These are phyloP conservation scores for Trissolcus basalis DNA, from an alignment of 1,140 invertebrate species.

Conservation along the genomic window DNA sequence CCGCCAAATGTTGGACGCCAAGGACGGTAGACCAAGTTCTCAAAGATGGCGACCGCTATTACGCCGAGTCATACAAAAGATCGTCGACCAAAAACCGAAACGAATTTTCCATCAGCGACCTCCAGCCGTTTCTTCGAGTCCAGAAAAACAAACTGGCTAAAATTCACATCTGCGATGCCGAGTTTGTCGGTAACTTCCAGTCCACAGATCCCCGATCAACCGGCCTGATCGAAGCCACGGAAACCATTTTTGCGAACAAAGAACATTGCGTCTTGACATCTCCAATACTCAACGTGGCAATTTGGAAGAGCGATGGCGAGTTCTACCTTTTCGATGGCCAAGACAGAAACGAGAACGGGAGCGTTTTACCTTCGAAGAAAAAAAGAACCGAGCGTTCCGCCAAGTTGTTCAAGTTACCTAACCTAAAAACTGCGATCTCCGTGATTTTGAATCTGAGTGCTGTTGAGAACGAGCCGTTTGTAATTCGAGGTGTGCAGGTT, in stretches of 20 bases:
- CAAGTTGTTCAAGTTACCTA: slow-evolving; percentile 64
- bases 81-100: slow-evolving; percentile 60
- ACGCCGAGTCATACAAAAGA: slow-evolving; percentile 64
- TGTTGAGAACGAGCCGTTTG: slow-evolving; percentile 66
- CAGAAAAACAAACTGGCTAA: slow-evolving; percentile 60
- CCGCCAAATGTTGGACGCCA: slow-evolving; percentile 67
- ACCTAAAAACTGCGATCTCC: slow-evolving; percentile 62
- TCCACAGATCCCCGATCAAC: slow-evolving; percentile 62
- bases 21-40: slow-evolving; percentile 69
- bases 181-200: slow-evolving; percentile 66
- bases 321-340: slow-evolving; percentile 71
- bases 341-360: slow-evolving; percentile 60
- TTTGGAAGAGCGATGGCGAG: slow-evolving; percentile 64
- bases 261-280: slow-evolving; percentile 63
- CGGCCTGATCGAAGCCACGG: slow-evolving; percentile 65
- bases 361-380: slow-evolving; percentile 34
- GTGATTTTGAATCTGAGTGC: slow-evolving; percentile 68
- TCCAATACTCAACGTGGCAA: slow-evolving; percentile 63
- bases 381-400: slow-evolving; percentile 41
- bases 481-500: slow-evolving; percentile 60
- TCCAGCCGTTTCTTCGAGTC: slow-evolving; percentile 41
- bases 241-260: slow-evolving; percentile 66
- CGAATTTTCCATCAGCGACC: slow-evolving; percentile 31
- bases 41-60: slow-evolving; percentile 70
- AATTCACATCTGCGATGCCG: slow-evolving; percentile 64